A percentile compares a stretch with the other conserved stretches of the same genome.
phyloP scores from a whole-genome alignment of 2,113 vertebrate species.

The Pheucticus melanocephalus region DNA sequence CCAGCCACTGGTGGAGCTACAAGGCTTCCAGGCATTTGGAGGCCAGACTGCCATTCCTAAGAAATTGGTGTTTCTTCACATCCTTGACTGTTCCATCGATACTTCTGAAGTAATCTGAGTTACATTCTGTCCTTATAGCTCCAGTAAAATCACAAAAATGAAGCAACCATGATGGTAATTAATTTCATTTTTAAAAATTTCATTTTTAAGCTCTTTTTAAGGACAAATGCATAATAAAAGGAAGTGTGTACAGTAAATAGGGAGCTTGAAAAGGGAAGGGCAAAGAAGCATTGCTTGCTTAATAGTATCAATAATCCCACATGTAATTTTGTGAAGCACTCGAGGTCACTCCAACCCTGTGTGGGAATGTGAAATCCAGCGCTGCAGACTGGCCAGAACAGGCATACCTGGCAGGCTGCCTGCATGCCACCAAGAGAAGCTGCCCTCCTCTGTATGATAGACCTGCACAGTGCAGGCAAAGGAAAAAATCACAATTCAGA shows the following conservation, averaged over 20 bases:
- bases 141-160: not conserved
- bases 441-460: not conserved
- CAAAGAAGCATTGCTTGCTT: not conserved
- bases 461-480: not conserved
- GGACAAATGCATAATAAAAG: not conserved
- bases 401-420: fast-evolving
- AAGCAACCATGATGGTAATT: not conserved
- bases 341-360: not conserved
- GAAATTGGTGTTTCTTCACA: not conserved
- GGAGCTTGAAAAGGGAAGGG: not conserved
- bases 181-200: not conserved
- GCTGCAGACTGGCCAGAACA: not conserved
- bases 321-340: not conserved
- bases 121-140: not conserved
- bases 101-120: not conserved
- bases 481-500: not conserved
- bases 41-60: not conserved
- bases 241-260: not conserved
- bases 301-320: not conserved
- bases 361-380: not conserved
- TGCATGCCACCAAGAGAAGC: not conserved
- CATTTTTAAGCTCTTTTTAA: not conserved
- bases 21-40: not conserved
- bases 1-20: not conserved
- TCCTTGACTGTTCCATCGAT: not conserved